Percentiles rank a stretch among this genome's conserved stretches.
Evolutionary conservation across 2,113 vertebrate genomes (phyloP).

Genomic region (Jacana jacana): DNA sequence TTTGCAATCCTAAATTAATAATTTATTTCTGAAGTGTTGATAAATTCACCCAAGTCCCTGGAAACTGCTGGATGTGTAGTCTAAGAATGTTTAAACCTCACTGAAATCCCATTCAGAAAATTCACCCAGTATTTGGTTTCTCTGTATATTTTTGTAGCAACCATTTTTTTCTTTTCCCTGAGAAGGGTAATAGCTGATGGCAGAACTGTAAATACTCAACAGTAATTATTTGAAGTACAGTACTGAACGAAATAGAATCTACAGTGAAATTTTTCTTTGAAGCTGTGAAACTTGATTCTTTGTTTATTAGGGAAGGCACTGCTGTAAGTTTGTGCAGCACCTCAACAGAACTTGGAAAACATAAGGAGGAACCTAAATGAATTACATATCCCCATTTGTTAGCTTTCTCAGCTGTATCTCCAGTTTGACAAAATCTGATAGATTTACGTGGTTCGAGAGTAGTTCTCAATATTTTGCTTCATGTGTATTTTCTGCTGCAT

Average conservation of each 20-base stretch:
- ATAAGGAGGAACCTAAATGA: not conserved
- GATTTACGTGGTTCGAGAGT: not conserved
- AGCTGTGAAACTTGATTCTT: not conserved
- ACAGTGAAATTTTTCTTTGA: slow-evolving; percentile 18
- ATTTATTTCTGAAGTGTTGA: not conserved
- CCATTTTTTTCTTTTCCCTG: not conserved
- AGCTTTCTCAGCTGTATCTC: not conserved
- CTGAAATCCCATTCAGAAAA: not conserved
- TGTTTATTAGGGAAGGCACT: not conserved
- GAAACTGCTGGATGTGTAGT: not conserved
- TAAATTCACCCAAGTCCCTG: not conserved
- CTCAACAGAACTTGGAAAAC: not conserved
- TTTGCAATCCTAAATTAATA: not conserved
- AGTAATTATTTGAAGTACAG: not conserved
- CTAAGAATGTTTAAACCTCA: not conserved
- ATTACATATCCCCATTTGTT: not conserved
- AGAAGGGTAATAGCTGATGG: slow-evolving; percentile 7
- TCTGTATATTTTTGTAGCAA: not conserved
- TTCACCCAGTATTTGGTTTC: not conserved
- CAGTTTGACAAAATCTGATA: not conserved
- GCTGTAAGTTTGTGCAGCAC: not conserved
- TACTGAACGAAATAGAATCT: slow-evolving; percentile 13
- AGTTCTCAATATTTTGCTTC: not conserved
- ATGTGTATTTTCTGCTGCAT: not conserved
- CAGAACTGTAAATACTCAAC: slow-evolving; percentile 6